phyloP scores from a whole-genome alignment of 2,113 vertebrate genomes.

The Trogon surrucura region DNA sequence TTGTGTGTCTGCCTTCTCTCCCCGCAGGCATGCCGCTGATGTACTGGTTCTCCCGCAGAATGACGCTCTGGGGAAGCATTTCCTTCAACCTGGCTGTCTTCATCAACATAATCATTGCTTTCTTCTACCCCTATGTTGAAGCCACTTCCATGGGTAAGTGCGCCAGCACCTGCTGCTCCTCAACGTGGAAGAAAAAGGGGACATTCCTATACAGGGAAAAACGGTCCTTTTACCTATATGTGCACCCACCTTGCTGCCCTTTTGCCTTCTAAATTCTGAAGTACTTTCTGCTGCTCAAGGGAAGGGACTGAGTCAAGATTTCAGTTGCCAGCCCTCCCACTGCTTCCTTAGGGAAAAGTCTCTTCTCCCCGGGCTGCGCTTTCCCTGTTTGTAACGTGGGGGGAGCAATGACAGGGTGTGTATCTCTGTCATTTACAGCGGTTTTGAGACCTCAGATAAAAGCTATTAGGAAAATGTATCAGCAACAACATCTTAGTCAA shows the following conservation, averaged over 20 bases:
- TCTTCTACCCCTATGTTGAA: constrained; percentile 93
- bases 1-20: constrained; percentile 32
- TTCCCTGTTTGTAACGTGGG: neutral
- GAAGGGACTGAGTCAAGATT: neutral
- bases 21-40: constrained; percentile 92
- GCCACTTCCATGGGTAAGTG: constrained; percentile 84
- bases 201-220: neutral
- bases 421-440: neutral
- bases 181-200: rapidly evolving
- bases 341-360: neutral
- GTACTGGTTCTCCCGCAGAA: constrained; percentile 97
- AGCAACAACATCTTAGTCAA: neutral
- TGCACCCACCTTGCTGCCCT: neutral
- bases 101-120: constrained; percentile 98
- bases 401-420: neutral
- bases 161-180: neutral
- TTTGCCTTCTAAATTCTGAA: neutral
- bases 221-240: neutral
- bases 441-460: neutral
- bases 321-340: neutral
- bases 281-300: neutral
- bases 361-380: neutral
- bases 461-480: neutral
- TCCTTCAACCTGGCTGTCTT: constrained; percentile 98
- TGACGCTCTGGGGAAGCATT: constrained; percentile 96